Conservation (phyloP, 2,113 vertebrate genomes). For the Indri indri region DNA sequence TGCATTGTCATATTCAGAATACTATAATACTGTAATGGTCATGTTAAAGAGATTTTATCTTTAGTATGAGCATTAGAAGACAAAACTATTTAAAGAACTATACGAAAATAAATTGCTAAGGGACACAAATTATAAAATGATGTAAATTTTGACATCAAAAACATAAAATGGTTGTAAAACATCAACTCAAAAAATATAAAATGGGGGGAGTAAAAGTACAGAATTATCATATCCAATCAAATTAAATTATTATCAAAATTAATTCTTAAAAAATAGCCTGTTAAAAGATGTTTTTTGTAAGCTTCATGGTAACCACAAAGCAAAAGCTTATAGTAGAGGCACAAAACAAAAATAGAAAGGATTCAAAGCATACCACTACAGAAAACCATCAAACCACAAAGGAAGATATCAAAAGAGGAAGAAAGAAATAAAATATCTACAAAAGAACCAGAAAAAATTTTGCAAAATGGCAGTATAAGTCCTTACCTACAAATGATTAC, state of each 20-base stretch:
- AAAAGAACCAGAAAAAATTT: background rate
- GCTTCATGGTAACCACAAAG: background rate
- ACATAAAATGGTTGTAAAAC: background rate
- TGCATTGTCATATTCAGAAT: background rate
- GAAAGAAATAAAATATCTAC: background rate
- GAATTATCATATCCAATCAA: background rate
- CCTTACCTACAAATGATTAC: background rate
- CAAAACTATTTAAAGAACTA: background rate
- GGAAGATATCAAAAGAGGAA: background rate
- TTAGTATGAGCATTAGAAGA: background rate
- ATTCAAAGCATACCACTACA: background rate
- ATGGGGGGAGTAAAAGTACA: background rate
- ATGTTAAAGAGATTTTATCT: background rate
- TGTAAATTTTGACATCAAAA: background rate
- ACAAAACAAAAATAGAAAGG: background rate
- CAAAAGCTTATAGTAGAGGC: background rate
- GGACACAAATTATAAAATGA: background rate
- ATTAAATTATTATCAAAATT: background rate
- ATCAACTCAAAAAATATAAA: background rate
- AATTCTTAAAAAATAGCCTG: background rate
- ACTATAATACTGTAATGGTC: background rate
- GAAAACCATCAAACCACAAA: background rate
- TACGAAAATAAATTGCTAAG: background rate
- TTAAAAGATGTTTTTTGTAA: background rate
- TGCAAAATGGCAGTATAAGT: background rate